phyloP scores from a whole-genome alignment of 2,888 invertebrate species.

The Troides aeacus region DNA sequence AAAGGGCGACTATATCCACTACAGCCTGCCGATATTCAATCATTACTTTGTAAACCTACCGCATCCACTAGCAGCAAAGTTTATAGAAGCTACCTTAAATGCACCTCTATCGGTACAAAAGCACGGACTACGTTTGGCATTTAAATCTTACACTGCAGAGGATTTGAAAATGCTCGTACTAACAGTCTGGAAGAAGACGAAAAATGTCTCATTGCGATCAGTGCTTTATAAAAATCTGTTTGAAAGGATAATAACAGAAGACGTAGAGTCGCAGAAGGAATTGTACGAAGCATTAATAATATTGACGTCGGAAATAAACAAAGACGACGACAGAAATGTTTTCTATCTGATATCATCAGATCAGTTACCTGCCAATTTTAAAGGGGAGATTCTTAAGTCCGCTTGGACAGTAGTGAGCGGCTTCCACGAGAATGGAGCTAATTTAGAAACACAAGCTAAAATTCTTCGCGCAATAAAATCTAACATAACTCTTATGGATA shows the following conservation, averaged over 20 bases:
- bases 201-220: conserved; percentile 49
- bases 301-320: conserved; percentile 44
- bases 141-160: conserved; percentile 45
- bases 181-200: conserved; percentile 48
- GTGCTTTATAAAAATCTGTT: conserved; percentile 47
- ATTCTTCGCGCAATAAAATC: conserved; percentile 39
- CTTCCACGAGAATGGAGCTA: conserved; percentile 41
- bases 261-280: conserved; percentile 34
- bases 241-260: conserved; percentile 38
- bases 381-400: conserved; percentile 39
- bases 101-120: conserved; percentile 55
- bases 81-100: conserved; percentile 46
- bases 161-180: conserved; percentile 42
- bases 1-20: conserved; percentile 52
- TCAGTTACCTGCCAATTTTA: conserved; percentile 40
- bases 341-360: conserved; percentile 39
- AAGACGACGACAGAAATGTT: conserved; percentile 50
- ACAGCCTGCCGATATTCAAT: conserved; percentile 49
- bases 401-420: conserved; percentile 46
- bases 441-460: conserved; percentile 36
- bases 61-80: conserved; percentile 39
- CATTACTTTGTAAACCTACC: conserved; percentile 48
- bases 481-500: conserved; percentile 39
- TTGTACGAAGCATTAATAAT: conserved; percentile 47
- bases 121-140: conserved; percentile 54